phyloP scores from a whole-genome alignment of 1,140 invertebrate species.

The Whitmania pigra region DNA sequence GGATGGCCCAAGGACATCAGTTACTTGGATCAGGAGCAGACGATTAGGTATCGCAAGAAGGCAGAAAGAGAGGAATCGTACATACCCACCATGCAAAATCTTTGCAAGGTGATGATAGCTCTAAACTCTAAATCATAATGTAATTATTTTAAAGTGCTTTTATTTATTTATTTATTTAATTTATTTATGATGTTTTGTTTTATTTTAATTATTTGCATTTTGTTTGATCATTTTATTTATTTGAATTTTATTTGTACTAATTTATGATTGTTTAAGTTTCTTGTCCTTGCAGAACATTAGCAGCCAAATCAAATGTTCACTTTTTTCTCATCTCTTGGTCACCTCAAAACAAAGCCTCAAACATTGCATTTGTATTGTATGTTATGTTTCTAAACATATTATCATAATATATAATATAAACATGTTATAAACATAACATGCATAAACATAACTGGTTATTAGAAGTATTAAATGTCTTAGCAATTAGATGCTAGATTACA shows the following conservation, averaged over 20 bases:
- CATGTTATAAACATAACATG: too few species aligned
- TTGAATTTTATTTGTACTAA: background rate
- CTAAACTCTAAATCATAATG: background rate
- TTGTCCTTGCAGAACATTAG: too few species aligned
- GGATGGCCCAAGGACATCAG: slow-evolving; percentile 20
- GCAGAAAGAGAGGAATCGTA: slow-evolving; percentile 16
- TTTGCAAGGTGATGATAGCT: slow-evolving; percentile 3
- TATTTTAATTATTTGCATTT: background rate
- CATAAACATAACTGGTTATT: too few species aligned
- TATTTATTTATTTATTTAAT: slow-evolving; percentile 6
- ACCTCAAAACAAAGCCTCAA: too few species aligned
- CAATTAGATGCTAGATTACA: too few species aligned
- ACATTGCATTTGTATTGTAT: too few species aligned
- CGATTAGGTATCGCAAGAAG: slow-evolving; percentile 15
- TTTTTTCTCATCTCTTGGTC: too few species aligned
- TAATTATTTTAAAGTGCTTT: background rate
- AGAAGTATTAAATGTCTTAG: too few species aligned
- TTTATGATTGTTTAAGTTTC: too few species aligned
- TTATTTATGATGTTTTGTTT: background rate
- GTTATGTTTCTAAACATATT: too few species aligned
- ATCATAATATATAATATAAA: too few species aligned
- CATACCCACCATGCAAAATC: slow-evolving; percentile 1
- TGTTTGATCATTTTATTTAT: background rate
- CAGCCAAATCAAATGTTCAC: too few species aligned
- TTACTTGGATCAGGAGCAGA: background rate